These are phyloP conservation scores for Trichopoda pennipes DNA, from an alignment of 2,888 invertebrate species.

Conservation along the genomic window DNA sequence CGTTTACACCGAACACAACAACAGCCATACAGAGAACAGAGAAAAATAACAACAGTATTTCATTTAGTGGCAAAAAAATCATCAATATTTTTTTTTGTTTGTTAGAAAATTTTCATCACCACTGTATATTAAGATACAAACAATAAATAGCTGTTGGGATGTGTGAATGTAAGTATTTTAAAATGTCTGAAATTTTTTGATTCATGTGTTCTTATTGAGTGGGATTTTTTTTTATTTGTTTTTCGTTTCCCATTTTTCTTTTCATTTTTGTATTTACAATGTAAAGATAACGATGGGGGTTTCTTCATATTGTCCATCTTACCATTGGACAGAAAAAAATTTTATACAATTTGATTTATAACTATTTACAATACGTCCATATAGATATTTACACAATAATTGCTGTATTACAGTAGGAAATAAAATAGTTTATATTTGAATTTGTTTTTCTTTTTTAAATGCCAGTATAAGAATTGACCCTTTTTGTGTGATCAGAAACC, in stretches of 20 bases:
- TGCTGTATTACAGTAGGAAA: background rate
- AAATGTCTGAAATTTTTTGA: conserved; percentile 50
- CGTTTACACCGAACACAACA: too few relatives aligned
- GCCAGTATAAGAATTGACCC: background rate
- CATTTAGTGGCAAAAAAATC: too few relatives aligned
- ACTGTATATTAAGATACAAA: conserved; percentile 1
- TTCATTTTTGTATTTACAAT: conserved; percentile 23
- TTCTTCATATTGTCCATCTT: conserved; percentile 46
- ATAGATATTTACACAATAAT: conserved; percentile 16
- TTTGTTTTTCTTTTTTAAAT: background rate
- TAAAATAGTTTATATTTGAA: background rate
- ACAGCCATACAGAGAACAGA: too few relatives aligned
- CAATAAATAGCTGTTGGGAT: conserved; percentile 1
- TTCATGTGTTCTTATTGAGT: conserved; percentile 58
- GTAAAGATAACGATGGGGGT: conserved; percentile 33
- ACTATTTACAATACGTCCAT: conserved; percentile 10
- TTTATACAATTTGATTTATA: conserved; percentile 42
- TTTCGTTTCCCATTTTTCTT: background rate
- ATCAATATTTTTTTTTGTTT: too few relatives aligned
- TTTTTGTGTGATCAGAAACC: too few relatives aligned
- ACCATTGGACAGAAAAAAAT: conserved; percentile 36
- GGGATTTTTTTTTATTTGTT: conserved; percentile 45
- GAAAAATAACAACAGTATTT: too few relatives aligned
- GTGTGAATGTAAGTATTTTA: conserved; percentile 40
- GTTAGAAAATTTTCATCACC: background rate